Conservation (phyloP, 2,113 vertebrate species). For the Heterotilapia buettikoferi region DNA sequence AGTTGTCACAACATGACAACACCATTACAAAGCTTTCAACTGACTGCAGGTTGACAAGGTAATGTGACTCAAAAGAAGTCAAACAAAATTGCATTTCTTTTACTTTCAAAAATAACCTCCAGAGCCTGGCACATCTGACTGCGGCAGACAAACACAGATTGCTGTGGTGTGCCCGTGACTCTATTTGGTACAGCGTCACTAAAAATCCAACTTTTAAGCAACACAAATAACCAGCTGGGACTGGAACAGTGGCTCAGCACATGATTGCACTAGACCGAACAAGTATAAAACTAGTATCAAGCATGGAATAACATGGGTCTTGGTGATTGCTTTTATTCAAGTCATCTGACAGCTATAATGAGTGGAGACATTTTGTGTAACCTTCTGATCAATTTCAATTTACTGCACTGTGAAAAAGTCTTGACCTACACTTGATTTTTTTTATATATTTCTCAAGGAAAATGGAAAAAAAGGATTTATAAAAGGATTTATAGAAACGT, state of each 20-base stretch:
- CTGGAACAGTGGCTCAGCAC: background rate
- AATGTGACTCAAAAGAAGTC: background rate
- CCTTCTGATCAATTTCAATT: background rate
- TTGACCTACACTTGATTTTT: background rate
- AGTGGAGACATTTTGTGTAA: background rate
- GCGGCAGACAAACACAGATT: background rate
- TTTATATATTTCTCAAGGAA: background rate
- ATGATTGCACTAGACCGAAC: background rate
- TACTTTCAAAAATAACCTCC: constrained; percentile 8
- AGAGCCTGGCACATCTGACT: background rate
- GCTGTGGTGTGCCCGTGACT: background rate
- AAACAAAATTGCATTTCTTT: background rate
- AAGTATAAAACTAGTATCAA: background rate
- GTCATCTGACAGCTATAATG: background rate
- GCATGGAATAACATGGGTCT: background rate
- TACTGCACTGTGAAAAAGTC: background rate
- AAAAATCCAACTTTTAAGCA: background rate
- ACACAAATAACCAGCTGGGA: background rate
- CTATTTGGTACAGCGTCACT: background rate
- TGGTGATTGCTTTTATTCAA: background rate
- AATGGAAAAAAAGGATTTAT: background rate
- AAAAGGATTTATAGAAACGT: background rate
- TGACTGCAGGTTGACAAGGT: background rate
- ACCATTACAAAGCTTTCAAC: background rate
- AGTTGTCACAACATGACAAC: background rate